Evolutionary conservation across 2,888 invertebrate genomes (phyloP).

Genomic region (Lasioglossum morio): DNA sequence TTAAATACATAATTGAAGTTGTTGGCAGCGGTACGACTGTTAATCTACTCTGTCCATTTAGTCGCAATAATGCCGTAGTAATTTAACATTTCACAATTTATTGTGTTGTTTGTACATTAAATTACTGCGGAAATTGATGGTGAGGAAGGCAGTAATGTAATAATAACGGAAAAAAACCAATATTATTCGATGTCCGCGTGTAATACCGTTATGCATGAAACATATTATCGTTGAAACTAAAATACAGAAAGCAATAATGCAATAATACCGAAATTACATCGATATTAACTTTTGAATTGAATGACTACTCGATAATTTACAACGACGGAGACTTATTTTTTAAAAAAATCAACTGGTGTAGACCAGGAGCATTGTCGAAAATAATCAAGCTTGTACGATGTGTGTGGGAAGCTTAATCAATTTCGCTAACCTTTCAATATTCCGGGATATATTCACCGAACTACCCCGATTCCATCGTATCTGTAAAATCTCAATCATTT

Average conservation of each 20-base stretch:
- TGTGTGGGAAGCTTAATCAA: neutral
- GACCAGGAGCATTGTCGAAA: neutral
- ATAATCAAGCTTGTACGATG: neutral
- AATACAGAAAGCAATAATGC: neutral
- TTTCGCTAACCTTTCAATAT: neutral
- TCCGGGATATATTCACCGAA: neutral
- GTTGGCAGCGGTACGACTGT: neutral
- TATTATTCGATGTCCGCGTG: neutral
- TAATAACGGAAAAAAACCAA: neutral
- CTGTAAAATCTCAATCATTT: neutral
- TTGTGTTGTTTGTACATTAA: constrained; percentile 2
- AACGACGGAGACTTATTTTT: neutral
- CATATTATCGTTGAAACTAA: neutral
- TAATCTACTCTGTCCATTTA: neutral
- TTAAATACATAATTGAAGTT: neutral
- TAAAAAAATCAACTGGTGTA: neutral
- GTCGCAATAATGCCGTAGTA: neutral
- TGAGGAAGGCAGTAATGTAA: neutral
- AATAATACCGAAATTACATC: neutral
- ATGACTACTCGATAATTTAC: neutral
- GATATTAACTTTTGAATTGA: neutral
- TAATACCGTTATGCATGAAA: neutral
- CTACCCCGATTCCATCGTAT: neutral
- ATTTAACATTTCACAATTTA: constrained; percentile 9
- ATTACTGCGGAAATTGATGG: neutral